Percentiles rank a stretch among this genome's conserved stretches.
Conservation (phyloP, 2,113 vertebrate genomes). For the Bambusicola thoracicus region DNA sequence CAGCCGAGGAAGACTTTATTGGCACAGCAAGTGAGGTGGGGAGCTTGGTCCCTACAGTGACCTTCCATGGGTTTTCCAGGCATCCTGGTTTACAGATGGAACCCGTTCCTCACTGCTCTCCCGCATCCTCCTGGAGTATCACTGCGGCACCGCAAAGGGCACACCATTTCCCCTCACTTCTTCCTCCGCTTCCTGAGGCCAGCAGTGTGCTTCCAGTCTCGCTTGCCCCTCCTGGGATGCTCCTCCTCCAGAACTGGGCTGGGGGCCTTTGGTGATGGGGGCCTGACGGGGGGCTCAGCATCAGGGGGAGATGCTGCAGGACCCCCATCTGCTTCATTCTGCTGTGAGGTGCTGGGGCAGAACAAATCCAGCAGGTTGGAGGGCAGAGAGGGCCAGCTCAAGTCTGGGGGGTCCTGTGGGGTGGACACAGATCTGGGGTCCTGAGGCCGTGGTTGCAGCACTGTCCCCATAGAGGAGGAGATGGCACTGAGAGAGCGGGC, state of each 20-base stretch:
- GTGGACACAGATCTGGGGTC: fast-evolving
- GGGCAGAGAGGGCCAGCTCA: background rate
- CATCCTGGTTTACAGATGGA: background rate
- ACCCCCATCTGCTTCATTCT: background rate
- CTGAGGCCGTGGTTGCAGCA: background rate
- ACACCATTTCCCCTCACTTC: background rate
- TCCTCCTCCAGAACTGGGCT: background rate
- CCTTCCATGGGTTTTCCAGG: background rate
- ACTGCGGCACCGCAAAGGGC: background rate
- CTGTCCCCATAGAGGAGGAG: background rate
- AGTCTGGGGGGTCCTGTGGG: fast-evolving
- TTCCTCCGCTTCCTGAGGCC: background rate
- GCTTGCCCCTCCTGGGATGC: background rate
- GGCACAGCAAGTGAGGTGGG: background rate
- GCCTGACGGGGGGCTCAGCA: fast-evolving
- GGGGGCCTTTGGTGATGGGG: fast-evolving
- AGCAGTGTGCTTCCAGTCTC: background rate
- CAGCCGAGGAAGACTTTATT: background rate
- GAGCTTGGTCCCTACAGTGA: background rate
- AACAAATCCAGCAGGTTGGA: background rate
- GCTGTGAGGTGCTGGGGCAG: background rate
- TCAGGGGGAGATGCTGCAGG: background rate
- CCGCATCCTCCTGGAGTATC: background rate
- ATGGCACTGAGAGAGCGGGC: background rate
- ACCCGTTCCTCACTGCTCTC: background rate